Evolutionary conservation across 2,797 vertebrate genomes (phyloP).

Genomic region (Pelochelys cantorii): DNA sequence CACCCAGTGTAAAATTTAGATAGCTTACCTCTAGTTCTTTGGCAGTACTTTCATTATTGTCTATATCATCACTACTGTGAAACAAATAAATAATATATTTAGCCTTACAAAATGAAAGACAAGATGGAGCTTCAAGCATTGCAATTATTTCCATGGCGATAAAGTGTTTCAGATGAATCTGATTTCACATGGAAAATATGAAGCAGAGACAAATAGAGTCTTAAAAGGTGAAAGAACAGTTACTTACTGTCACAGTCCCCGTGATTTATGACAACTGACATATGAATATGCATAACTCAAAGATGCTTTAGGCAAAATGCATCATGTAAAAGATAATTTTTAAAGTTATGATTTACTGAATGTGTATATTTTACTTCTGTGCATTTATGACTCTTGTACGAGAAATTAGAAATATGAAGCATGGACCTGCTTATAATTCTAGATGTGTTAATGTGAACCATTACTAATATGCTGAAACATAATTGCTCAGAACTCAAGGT

Average conservation of each 20-base stretch:
- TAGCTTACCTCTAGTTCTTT: conserved; percentile 78
- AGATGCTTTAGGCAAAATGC: no score
- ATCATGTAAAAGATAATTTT: no score
- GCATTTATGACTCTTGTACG: no score
- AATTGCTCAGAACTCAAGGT: no score
- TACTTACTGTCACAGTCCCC: not conserved
- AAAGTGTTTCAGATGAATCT: not conserved
- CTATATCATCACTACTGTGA: conserved; percentile 74
- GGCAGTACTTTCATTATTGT: conserved; percentile 43
- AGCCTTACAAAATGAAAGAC: not conserved
- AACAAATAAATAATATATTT: conserved; percentile 32
- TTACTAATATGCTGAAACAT: no score
- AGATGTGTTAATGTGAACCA: no score
- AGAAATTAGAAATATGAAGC: no score
- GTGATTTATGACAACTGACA: no score
- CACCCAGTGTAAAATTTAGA: not conserved
- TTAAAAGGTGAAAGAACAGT: not conserved
- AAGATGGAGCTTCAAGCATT: not conserved
- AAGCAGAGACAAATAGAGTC: not conserved
- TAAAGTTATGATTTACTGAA: no score
- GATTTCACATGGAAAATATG: not conserved
- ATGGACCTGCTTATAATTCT: no score
- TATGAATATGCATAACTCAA: no score
- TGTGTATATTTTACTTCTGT: no score
- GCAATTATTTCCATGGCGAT: not conserved